These are phyloP conservation scores for Serranus cabrilla DNA, from an alignment of 2,797 vertebrate species.

Conservation along the genomic window DNA sequence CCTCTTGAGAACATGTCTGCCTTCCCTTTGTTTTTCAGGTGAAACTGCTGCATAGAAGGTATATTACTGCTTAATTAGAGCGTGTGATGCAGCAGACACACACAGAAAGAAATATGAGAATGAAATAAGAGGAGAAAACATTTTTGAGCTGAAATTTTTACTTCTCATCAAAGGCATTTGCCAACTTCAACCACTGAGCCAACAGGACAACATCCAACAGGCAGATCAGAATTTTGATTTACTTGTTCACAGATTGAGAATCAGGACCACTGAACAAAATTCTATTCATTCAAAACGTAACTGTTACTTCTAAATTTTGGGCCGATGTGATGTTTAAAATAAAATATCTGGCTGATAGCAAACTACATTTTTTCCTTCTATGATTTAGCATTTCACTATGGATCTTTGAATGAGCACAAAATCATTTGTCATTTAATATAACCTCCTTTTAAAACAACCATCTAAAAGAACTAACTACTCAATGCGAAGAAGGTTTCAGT, in stretches of 20 bases:
- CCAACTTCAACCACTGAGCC: slow-evolving; percentile 18
- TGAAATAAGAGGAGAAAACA: slow-evolving; percentile 20
- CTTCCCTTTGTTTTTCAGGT: slow-evolving; percentile 15
- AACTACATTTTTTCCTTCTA: too few species aligned
- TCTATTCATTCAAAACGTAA: neutral
- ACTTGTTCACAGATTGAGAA: slow-evolving; percentile 14
- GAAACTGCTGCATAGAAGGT: neutral
- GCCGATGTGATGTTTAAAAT: too few species aligned
- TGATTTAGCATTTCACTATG: too few species aligned
- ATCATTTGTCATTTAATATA: too few species aligned
- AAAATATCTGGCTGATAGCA: too few species aligned
- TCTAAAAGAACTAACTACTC: too few species aligned
- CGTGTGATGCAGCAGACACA: slow-evolving; percentile 2
- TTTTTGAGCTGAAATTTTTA: slow-evolving; percentile 26
- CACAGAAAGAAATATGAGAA: neutral
- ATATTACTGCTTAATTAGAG: slow-evolving; percentile 23
- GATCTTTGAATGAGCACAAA: too few species aligned
- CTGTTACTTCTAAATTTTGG: neutral
- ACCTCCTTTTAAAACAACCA: too few species aligned
- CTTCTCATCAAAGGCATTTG: slow-evolving; percentile 6
- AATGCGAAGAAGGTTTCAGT: too few species aligned
- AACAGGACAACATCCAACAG: slow-evolving; percentile 24
- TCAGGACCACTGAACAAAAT: slow-evolving; percentile 9
- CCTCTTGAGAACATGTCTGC: too few species aligned
- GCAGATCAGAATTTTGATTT: slow-evolving; percentile 20